These are phyloP conservation scores for Drosophila diplacantha DNA, from an alignment of 2,888 invertebrate species.

Conservation along the genomic window DNA sequence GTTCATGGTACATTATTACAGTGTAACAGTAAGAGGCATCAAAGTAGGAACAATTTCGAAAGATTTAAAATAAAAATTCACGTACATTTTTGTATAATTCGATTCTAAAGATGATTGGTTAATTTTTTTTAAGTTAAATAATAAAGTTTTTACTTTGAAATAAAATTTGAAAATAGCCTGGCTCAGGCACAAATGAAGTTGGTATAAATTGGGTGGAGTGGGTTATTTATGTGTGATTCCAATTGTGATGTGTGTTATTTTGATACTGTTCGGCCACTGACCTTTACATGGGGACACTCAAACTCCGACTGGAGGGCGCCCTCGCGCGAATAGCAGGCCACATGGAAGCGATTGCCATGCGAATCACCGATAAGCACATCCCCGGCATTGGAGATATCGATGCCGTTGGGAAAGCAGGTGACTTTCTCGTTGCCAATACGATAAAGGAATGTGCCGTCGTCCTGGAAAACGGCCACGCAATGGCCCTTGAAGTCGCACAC, in stretches of 20 bases:
- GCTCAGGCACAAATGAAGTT: background rate
- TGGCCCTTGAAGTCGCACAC: slow-evolving; percentile 99
- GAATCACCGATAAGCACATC: slow-evolving; percentile 98
- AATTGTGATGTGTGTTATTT: background rate
- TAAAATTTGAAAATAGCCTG: background rate
- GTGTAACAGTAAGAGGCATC: background rate
- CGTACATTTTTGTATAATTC: background rate
- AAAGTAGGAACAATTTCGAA: background rate
- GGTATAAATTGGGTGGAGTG: background rate
- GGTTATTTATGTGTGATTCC: background rate
- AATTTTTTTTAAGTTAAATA: background rate
- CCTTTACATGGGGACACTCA: slow-evolving; percentile 98
- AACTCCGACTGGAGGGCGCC: slow-evolving; percentile 93
- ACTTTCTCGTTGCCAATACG: slow-evolving; percentile 97
- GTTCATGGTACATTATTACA: background rate
- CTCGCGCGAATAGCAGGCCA: slow-evolving; percentile 95
- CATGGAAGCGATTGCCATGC: slow-evolving; percentile 98
- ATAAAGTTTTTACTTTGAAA: background rate
- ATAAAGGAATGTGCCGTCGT: slow-evolving; percentile 93
- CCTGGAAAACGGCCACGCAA: slow-evolving; percentile 97
- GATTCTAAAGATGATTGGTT: too few relatives aligned
- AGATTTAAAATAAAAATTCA: background rate
- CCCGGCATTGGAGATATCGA: slow-evolving; percentile 97
- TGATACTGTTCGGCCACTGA: slow-evolving; percentile 76
- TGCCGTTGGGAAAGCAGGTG: slow-evolving; percentile 98